These are phyloP conservation scores for Maniola hyperantus DNA, from an alignment of 2,888 invertebrate genomes.

Conservation along the genomic window DNA sequence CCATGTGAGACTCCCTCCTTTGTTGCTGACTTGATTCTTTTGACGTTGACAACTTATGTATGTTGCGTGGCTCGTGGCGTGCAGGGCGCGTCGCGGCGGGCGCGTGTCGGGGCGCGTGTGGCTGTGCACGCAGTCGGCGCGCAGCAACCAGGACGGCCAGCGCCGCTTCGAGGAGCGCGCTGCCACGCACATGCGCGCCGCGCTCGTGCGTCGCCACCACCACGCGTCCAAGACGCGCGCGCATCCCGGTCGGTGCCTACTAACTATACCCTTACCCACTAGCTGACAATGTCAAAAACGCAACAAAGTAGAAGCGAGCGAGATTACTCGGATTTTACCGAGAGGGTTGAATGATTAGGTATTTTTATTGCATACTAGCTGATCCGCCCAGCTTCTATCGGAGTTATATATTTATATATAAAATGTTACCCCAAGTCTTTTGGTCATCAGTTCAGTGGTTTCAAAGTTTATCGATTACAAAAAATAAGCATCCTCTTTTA, in stretches of 20 bases:
- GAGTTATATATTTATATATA: too few species aligned
- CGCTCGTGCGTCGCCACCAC: conserved; percentile 78
- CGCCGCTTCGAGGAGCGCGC: conserved; percentile 91
- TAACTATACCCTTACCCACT: not conserved
- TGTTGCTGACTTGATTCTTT: not conserved
- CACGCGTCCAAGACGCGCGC: conserved; percentile 49
- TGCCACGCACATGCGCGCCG: conserved; percentile 85
- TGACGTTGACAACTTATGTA: too few species aligned
- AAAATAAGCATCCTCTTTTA: too few species aligned
- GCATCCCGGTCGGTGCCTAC: conserved; percentile 57
- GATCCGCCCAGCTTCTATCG: too few species aligned
- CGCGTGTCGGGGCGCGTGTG: conserved; percentile 85
- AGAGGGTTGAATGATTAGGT: too few species aligned
- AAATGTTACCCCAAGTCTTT: too few species aligned
- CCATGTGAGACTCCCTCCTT: conserved; percentile 14
- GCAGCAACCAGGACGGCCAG: conserved; percentile 94
- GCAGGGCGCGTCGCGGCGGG: conserved; percentile 46
- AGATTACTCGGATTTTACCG: too few species aligned
- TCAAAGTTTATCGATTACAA: too few species aligned
- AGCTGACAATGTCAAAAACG: not conserved
- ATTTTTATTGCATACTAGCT: too few species aligned
- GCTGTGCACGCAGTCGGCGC: conserved; percentile 88
- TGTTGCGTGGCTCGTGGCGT: too few species aligned
- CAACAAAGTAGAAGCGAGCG: too few species aligned
- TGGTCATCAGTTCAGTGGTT: too few species aligned